Evolutionary conservation across 2,113 vertebrate genomes (phyloP).

Genomic region (Grantiella picta): DNA sequence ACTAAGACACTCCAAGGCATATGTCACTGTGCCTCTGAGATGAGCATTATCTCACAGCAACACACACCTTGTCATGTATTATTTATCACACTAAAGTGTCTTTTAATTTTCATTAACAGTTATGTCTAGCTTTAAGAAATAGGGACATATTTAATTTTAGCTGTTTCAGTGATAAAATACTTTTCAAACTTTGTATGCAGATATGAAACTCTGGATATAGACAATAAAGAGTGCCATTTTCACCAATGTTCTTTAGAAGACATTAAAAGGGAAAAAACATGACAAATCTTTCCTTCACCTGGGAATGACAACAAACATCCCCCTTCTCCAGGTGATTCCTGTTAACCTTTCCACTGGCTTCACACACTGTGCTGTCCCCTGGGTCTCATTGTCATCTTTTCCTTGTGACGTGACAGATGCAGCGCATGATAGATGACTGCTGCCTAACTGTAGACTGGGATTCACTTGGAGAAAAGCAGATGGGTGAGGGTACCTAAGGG

Average conservation of each 20-base stretch:
- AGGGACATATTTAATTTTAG: background rate
- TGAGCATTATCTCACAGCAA: slow-evolving; percentile 3
- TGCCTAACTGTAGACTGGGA: background rate
- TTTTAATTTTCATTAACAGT: slow-evolving; percentile 49
- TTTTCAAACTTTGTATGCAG: background rate
- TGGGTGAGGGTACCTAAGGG: background rate
- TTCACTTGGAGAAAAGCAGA: background rate
- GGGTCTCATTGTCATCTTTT: background rate
- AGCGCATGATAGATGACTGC: background rate
- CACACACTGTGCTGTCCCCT: background rate
- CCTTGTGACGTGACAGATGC: background rate
- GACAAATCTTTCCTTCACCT: background rate
- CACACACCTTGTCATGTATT: slow-evolving; percentile 39
- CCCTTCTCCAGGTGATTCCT: background rate
- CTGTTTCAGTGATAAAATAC: background rate
- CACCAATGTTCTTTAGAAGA: background rate
- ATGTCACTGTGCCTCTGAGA: background rate
- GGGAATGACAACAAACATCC: background rate
- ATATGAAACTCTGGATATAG: background rate
- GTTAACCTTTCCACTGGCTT: background rate
- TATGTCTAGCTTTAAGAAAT: slow-evolving; percentile 18
- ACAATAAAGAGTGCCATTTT: background rate
- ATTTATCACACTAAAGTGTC: slow-evolving; percentile 38
- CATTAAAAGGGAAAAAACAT: background rate
- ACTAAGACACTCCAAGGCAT: slow-evolving; percentile 6